These are phyloP conservation scores for Philonicus albiceps DNA, from an alignment of 2,888 invertebrate species.

Conservation along the genomic window DNA sequence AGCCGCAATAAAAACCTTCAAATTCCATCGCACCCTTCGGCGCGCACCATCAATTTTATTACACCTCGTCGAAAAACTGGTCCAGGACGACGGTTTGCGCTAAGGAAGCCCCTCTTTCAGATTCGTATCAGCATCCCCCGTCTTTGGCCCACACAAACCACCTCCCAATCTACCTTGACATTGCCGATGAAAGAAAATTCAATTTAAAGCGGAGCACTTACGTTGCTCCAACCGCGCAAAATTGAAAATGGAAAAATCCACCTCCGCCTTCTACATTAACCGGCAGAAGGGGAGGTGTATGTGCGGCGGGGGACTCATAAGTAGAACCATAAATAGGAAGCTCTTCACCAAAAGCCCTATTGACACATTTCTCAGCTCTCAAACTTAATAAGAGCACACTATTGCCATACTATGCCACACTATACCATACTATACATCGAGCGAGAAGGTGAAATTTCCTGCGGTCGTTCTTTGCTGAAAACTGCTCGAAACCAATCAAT, in stretches of 20 bases:
- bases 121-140: conserved; percentile 2
- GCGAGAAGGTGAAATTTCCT: not conserved
- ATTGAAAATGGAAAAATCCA: conserved; percentile 33
- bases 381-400: conserved; percentile 43
- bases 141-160: not conserved
- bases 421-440: not conserved
- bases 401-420: not conserved
- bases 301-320: not conserved
- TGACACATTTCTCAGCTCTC: conserved; percentile 47
- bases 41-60: conserved; percentile 28
- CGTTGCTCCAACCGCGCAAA: conserved; percentile 37
- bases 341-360: conserved; percentile 43
- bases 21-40: conserved; percentile 2
- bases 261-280: conserved; percentile 21
- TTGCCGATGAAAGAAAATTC: conserved; percentile 47
- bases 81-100: not conserved
- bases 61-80: not conserved
- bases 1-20: conserved; percentile 42
- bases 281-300: not conserved
- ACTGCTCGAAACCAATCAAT: conserved; percentile 26
- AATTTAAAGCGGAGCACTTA: conserved; percentile 48
- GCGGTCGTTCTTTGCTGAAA: not conserved
- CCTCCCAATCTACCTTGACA: conserved; percentile 8
- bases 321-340: conserved; percentile 28
- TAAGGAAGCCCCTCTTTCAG: not conserved